Conservation (phyloP, 2,888 invertebrate genomes). For the Timema cristinae region DNA sequence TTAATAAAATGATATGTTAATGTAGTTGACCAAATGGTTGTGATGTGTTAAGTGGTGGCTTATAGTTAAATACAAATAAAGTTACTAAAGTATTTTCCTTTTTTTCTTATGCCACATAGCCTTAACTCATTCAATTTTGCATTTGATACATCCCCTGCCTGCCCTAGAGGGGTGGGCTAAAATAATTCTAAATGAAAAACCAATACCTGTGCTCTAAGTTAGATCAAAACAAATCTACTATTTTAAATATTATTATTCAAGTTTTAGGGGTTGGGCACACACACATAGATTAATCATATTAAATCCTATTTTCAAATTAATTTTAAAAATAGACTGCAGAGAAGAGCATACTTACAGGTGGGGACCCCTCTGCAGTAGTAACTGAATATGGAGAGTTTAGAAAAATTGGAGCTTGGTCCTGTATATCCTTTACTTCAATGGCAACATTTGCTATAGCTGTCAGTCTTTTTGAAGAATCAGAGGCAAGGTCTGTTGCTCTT, state of each 20-base stretch:
- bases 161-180: no score
- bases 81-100: no score
- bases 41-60: background rate
- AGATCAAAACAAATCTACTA: no score
- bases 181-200: no score
- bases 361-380: constrained; percentile 69
- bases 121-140: no score
- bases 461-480: constrained; percentile 53
- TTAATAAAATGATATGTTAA: background rate
- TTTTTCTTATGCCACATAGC: no score
- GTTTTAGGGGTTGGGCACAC: no score
- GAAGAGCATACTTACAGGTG: constrained; percentile 47
- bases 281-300: background rate
- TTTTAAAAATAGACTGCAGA: background rate
- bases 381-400: constrained; percentile 75
- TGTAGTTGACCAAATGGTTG: background rate
- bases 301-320: constrained; percentile 1
- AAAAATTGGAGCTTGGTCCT: constrained; percentile 79
- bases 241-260: no score
- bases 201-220: no score
- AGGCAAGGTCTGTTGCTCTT: constrained; percentile 60
- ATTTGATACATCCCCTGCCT: no score
- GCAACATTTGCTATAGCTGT: constrained; percentile 68
- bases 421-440: constrained; percentile 71
- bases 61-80: no score